A percentile compares a stretch with the other conserved stretches of the same genome.
Conservation (phyloP, 2,888 invertebrate species). For the Linnaemya tessellans region DNA sequence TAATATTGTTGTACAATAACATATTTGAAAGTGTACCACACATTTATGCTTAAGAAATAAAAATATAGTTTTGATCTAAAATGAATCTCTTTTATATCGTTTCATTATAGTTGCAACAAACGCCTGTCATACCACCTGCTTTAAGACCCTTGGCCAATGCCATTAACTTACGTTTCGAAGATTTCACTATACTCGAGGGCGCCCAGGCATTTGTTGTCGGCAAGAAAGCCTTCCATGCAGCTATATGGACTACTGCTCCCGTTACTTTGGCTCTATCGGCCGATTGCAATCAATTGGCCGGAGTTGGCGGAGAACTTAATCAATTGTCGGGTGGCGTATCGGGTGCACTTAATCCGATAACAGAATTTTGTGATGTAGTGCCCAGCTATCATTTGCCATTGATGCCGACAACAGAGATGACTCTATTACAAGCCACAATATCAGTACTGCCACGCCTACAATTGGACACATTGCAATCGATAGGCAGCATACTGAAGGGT, state of each 20-base stretch:
- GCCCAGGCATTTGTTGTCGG: conserved; percentile 86
- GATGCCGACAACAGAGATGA: conserved; percentile 85
- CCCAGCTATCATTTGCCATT: conserved; percentile 87
- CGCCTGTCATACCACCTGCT: conserved; percentile 87
- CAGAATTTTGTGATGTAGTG: conserved; percentile 91
- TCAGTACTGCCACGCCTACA: conserved; percentile 90
- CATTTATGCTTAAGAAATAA: too few species aligned
- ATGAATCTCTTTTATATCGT: neutral
- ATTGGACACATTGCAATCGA: conserved; percentile 89
- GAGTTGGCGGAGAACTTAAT: conserved; percentile 83
- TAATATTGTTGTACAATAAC: too few species aligned
- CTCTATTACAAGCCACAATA: conserved; percentile 90
- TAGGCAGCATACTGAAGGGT: conserved; percentile 86
- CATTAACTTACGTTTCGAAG: conserved; percentile 89
- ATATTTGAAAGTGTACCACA: too few species aligned
- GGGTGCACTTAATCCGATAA: conserved; percentile 89
- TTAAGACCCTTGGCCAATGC: conserved; percentile 89
- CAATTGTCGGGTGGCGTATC: conserved; percentile 87
- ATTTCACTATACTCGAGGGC: conserved; percentile 87
- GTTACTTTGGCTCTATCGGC: conserved; percentile 88
- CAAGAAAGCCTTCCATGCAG: conserved; percentile 89
- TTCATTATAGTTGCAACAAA: conserved; percentile 87
- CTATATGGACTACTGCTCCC: conserved; percentile 88
- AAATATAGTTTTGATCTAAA: neutral
- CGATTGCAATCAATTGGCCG: conserved; percentile 85